A percentile compares a stretch with the other conserved stretches of the same genome.
phyloP scores from a whole-genome alignment of 2,797 vertebrate genomes.

The Onychomys leucogaster region DNA sequence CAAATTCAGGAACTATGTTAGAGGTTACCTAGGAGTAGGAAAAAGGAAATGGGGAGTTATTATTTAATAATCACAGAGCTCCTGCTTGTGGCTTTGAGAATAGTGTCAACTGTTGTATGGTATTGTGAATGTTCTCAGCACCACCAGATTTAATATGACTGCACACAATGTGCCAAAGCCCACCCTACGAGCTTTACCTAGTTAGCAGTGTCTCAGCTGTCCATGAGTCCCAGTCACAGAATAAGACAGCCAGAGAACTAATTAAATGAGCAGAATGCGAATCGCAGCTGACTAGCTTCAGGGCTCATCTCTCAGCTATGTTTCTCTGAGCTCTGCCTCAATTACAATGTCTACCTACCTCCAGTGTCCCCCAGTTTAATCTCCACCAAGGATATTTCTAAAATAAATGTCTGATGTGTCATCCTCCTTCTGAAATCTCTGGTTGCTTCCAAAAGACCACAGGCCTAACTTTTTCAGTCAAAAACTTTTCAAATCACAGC shows the following conservation, averaged over 20 bases:
- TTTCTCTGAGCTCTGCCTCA: not conserved
- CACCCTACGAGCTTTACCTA: not conserved
- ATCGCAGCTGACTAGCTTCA: not conserved
- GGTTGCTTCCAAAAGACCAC: constrained; percentile 48
- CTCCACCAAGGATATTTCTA: not conserved
- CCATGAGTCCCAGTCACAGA: not conserved
- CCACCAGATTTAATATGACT: not conserved
- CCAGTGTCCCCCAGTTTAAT: not conserved
- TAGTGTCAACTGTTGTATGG: not conserved
- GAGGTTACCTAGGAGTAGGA: not conserved
- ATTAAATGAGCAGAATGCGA: constrained; percentile 3
- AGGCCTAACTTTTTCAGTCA: constrained; percentile 33
- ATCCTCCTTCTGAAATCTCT: constrained; percentile 8
- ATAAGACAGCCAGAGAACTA: not conserved
- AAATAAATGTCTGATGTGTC: constrained; percentile 39
- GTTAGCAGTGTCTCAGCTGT: not conserved
- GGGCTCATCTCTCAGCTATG: not conserved
- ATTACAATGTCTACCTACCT: not conserved
- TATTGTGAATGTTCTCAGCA: not conserved
- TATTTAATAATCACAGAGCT: constrained; percentile 12
- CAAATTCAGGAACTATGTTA: constrained; percentile 55
- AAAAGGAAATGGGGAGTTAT: not conserved
- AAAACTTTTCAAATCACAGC: constrained; percentile 49
- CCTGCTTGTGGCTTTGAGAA: not conserved
- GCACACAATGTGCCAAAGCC: not conserved